phyloP scores from a whole-genome alignment of 1,140 invertebrate species.

The Xylocopa sonorina region DNA sequence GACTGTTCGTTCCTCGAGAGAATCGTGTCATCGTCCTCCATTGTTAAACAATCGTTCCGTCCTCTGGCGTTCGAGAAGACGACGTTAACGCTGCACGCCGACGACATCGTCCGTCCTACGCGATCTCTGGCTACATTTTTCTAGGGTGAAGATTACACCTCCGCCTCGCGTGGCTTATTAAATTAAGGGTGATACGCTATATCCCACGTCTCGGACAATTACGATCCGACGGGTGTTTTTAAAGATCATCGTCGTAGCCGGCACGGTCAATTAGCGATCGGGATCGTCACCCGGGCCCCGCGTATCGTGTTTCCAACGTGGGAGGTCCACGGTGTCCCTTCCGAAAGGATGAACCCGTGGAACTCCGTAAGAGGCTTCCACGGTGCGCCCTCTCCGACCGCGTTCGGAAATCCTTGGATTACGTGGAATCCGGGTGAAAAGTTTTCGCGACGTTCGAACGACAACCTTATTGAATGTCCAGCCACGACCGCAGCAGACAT shows the following conservation, averaged over 20 bases:
- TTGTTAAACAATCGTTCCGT: too few species aligned
- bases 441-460: not conserved
- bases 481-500: not conserved
- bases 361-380: conserved; percentile 78
- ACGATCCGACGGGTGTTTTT: conserved; percentile 70
- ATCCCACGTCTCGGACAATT: conserved; percentile 71
- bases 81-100: too few species aligned
- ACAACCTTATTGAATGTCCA: conserved; percentile 31
- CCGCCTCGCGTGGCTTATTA: conserved; percentile 61
- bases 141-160: conserved; percentile 32
- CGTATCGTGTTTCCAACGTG: conserved; percentile 78
- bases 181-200: conserved; percentile 73
- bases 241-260: conserved; percentile 74
- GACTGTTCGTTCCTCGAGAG: too few species aligned
- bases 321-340: conserved; percentile 77
- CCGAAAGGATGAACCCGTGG: conserved; percentile 74
- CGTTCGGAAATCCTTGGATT: conserved; percentile 47
- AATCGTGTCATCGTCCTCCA: too few species aligned
- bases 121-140: not conserved
- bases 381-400: conserved; percentile 35
- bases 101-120: too few species aligned
- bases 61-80: too few species aligned
- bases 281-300: conserved; percentile 75
- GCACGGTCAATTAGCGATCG: conserved; percentile 78
- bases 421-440: conserved; percentile 24